Base-by-base conservation (phyloP, 2,888 invertebrate genomes). In the Acronicta psi region DNA sequence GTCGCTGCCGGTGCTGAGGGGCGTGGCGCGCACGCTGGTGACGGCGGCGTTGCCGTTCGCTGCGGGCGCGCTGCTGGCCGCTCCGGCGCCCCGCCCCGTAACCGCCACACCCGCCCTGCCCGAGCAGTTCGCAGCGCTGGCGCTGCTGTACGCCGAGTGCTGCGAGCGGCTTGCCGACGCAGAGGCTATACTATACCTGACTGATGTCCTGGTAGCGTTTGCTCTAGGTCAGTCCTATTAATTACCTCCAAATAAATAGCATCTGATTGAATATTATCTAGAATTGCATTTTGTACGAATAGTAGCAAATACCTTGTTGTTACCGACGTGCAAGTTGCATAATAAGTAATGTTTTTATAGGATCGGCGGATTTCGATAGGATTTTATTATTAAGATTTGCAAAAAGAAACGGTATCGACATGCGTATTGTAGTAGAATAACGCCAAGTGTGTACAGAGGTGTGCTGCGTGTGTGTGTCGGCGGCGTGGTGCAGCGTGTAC, bases 91-190 rank as follows among this genome's bases (percentile, higher is more conserved):
- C 69, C 11, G 64, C 82, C 13, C 80, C 5, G 44, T 63, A 23
- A 63, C 80, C 2, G 40, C 75, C 2, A 40, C 74, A 23, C 64
- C 80, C 2, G 40, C 75, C 2, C 40, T 73, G 5, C 47, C 9
- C n/a, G 83, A 13, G 61, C 67, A 44, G 37, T 23, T 52, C 41
- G 60, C 54, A 5, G 34, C n/a, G 34, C 34, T 91, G 45, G 52
- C 72, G 59, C 73, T 91, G 71, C 67, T 91, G 53, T 91, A 89
- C 64, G 82, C 79, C 17, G 89, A 90, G 64, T 90, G 90, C 70
- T 89, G 91, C 67, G 79, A 80, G 62, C 74, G 85, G 38, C 71
- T 90, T 53, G 53, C 77, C 7, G 85, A 84, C 43, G 87, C 84
- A 5, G 90, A 86, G 59, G 90, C 90, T 23, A 76, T 81, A 34